Percentiles rank a stretch among this genome's conserved stretches.
Evolutionary conservation across 2,888 invertebrate genomes (phyloP).

Genomic region (Apamea anceps): DNA sequence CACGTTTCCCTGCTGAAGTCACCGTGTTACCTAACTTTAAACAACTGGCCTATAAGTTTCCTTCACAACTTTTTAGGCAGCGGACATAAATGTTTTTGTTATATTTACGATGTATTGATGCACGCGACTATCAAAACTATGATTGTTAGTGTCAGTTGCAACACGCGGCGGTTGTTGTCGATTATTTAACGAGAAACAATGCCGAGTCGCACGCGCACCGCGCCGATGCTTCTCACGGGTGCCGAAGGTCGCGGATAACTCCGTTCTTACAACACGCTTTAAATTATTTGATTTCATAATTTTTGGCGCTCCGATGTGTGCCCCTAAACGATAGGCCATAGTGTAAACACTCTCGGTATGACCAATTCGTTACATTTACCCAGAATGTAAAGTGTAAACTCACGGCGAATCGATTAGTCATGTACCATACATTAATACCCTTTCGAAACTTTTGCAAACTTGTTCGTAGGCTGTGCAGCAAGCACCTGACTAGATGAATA

Average conservation of each 20-base stretch:
- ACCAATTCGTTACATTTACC: constrained; percentile 61
- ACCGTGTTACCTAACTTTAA: constrained; percentile 13
- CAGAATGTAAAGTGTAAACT: constrained; percentile 54
- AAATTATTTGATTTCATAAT: constrained; percentile 89
- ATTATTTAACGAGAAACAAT: constrained; percentile 89
- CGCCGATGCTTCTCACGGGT: constrained; percentile 86
- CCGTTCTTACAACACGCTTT: constrained; percentile 87
- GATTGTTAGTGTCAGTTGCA: constrained; percentile 81
- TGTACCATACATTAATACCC: constrained; percentile 46
- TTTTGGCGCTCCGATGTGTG: constrained; percentile 78
- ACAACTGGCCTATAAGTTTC: constrained; percentile 10
- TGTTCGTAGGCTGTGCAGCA: constrained; percentile 43
- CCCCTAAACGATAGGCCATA: constrained; percentile 70
- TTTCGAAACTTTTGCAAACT: constrained; percentile 61
- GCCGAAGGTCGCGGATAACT: constrained; percentile 88
- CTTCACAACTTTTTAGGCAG: constrained; percentile 33
- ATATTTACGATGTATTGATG: constrained; percentile 73
- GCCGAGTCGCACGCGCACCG: constrained; percentile 83
- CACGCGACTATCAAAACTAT: constrained; percentile 79
- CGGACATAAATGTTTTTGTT: constrained; percentile 62
- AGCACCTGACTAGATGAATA: constrained; percentile 41
- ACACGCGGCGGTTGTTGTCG: constrained; percentile 83
- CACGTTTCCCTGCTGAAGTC: constrained; percentile 11
- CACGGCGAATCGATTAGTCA: constrained; percentile 59
- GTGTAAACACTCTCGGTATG: constrained; percentile 55